Base-by-base conservation (phyloP, 2,113 vertebrate species). In the Festucalex cinctus region DNA sequence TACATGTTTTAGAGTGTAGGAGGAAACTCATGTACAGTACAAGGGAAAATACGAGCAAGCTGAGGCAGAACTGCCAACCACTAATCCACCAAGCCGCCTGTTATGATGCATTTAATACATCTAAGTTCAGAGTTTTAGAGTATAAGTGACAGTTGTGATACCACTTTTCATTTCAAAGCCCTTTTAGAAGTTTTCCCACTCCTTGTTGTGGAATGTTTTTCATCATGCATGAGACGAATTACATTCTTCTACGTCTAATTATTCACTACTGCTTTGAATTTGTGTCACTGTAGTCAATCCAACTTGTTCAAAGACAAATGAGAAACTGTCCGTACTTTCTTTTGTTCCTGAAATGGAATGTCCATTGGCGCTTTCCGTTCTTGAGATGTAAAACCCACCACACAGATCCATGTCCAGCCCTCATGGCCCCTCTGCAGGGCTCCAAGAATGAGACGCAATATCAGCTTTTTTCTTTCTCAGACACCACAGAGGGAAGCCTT, bases 401-500 rank as follows among this genome's bases (percentile, higher is more conserved):
- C 39, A 60, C 43, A 71, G 65, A 62, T 48, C 66, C 76, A 62
- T 71, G 77, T 70, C 73, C 64, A 66, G 62, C 61, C 74, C 59
- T 41, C 5, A 14, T 24, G 76, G 69, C 60, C 66, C 64, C 65
- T 78, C 71, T 37, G 9, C 66, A 65, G 72, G 72, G 76, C 69
- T 78, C 65, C 68, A 70, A 64, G 70, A 88, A 79, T 75, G 74
- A 83, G 65, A 72, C n/a, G 12, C 51, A 67, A 71, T 68, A 78
- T 86, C 71, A 76, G 71, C 75, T 70, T 74, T 70, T 74, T 68
- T 79, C 71, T 74, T 81, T 72, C 68, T 71, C 68, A 81, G 73
- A 88, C 75, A 80, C 81, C 64, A 28, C 66, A 78, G 57, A 77
- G 37, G 68, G 74, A 74, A 87, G 68, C 62, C 61, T 83, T 84